These are phyloP conservation scores for Agonopterix subpropinquella DNA, from an alignment of 2,888 invertebrate species.

Conservation along the genomic window DNA sequence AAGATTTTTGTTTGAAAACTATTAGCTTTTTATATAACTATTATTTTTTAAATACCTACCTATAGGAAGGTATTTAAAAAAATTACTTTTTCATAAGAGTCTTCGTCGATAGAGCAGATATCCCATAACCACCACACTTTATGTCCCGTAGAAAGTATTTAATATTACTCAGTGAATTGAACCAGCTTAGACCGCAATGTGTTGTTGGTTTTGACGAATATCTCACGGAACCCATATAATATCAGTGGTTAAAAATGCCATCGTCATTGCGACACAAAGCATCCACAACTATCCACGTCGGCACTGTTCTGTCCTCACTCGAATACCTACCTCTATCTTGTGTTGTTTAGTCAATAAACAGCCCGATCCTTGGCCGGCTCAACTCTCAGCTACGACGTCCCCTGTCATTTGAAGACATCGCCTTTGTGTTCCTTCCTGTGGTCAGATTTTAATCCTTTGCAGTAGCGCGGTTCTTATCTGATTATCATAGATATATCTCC, in stretches of 20 bases:
- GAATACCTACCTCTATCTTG: slow-evolving; percentile 13
- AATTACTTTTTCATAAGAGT: too few species aligned
- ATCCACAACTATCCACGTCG: slow-evolving; percentile 10
- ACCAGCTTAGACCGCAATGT: too few species aligned
- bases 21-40: too few species aligned
- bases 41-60: too few species aligned
- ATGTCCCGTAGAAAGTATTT: too few species aligned
- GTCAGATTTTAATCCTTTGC: background rate
- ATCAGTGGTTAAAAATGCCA: slow-evolving; percentile 12
- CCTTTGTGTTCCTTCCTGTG: slow-evolving; percentile 14
- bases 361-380: slow-evolving; percentile 22
- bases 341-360: slow-evolving; percentile 64
- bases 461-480: background rate
- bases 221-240: background rate
- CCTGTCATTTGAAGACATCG: slow-evolving; percentile 27
- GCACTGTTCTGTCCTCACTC: slow-evolving; percentile 9
- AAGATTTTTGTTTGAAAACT: too few species aligned
- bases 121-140: too few species aligned
- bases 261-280: slow-evolving; percentile 50
- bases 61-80: too few species aligned
- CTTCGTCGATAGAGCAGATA: too few species aligned
- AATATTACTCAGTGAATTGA: too few species aligned
- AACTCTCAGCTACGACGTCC: slow-evolving; percentile 18
- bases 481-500: too few species aligned
- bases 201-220: background rate